These are phyloP conservation scores for Hybognathus amarus DNA, from an alignment of 2,797 vertebrate genomes.

Conservation along the genomic window DNA sequence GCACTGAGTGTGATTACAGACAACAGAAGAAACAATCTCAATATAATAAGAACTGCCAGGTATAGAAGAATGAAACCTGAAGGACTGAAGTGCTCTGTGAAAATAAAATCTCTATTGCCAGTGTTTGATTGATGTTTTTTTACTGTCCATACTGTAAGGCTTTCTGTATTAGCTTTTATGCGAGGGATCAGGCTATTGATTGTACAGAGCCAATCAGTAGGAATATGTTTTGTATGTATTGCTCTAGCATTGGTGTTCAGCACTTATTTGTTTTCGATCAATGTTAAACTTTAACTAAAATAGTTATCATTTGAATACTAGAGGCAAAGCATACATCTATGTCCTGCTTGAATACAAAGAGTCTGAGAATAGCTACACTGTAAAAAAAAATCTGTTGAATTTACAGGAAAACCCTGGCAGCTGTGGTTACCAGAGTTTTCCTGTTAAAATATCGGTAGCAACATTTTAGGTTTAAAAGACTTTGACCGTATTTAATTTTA, in stretches of 20 bases:
- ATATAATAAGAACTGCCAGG: background rate
- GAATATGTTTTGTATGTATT: constrained; percentile 55
- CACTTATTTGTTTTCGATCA: constrained; percentile 66
- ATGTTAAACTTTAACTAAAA: constrained; percentile 59
- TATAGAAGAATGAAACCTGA: constrained; percentile 13
- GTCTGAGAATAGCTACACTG: background rate
- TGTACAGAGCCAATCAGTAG: constrained; percentile 40
- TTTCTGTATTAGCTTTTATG: constrained; percentile 39
- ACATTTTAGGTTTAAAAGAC: no score
- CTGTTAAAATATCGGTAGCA: no score
- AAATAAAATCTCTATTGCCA: constrained; percentile 30
- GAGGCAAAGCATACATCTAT: constrained; percentile 41
- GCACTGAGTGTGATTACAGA: constrained; percentile 1
- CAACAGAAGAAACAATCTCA: constrained; percentile 6
- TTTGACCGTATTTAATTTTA: no score
- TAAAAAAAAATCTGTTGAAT: no score
- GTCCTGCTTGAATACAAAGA: constrained; percentile 20
- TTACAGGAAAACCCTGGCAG: no score
- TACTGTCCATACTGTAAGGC: constrained; percentile 33
- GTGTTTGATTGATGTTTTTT: constrained; percentile 39
- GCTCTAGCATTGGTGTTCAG: constrained; percentile 55
- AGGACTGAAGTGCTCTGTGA: constrained; percentile 12
- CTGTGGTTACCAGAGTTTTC: no score
- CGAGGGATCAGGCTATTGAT: constrained; percentile 30
- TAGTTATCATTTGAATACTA: constrained; percentile 59